Base-by-base conservation (phyloP, 1,140 invertebrate genomes). In the Neodiprion virginianus region DNA sequence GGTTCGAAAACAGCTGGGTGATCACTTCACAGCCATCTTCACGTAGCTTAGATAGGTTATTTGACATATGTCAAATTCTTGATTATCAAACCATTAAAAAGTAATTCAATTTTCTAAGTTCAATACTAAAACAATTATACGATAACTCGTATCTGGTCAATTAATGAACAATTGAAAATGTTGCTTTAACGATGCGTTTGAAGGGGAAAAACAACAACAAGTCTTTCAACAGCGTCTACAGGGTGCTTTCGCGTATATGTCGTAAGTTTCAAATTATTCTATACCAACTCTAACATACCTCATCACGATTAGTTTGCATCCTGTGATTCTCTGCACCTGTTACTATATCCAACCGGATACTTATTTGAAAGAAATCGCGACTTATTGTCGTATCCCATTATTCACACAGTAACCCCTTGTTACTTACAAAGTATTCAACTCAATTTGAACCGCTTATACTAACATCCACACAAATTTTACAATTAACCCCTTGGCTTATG, bases 191-290 rank as follows among this genome's bases (percentile, higher is more conserved):
- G 78, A 88, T 88, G 86, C 86, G 86, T 81, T 82, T 87, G 72
- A 88, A 88, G 69, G 86, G 86, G 73, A 88, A 88, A 82, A 87
- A 84, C 76, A 88, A 88, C 70, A 82, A 79, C 48, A 88, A 87
- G 73, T 88, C 86, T 8, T 88, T 88, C 77, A 83, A 86, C 67
- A 86, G 85, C 74, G 86, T 88, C 81, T 88, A 87, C 73, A 88
- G 86, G 77, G 83, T 87, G 81, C 82, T 88, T 74, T 88, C 87
- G 67, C 86, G 87, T 82, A 84, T 88, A 87, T 88, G 87, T 75
- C 85, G 87, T 88, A 79, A 88, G 87, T 88, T 81, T 66, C 8
- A 61, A 61, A 17, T 61, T 40, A 40, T 2, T 61, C 11, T 17
- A 7, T 61, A 40, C 28, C 28, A 3, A 40, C 28, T 1, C 28